These are phyloP conservation scores for Drosophila ochracea DNA, from an alignment of 2,888 invertebrate genomes.

Conservation along the genomic window DNA sequence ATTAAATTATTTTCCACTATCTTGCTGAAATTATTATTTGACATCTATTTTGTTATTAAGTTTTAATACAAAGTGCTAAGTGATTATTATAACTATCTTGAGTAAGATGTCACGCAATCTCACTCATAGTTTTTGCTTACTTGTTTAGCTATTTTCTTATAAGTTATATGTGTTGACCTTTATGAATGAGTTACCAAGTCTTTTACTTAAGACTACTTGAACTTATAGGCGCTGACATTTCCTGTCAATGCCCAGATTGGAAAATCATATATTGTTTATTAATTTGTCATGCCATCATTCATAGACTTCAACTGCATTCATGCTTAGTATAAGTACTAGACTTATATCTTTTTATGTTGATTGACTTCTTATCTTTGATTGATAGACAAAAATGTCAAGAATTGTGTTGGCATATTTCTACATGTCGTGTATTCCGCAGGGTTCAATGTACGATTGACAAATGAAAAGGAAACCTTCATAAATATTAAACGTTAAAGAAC, in stretches of 20 bases:
- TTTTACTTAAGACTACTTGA: not conserved
- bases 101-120: not conserved
- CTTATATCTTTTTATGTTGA: not conserved
- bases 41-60: too few species aligned
- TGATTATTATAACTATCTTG: not conserved
- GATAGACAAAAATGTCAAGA: not conserved
- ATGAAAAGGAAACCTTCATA: not conserved
- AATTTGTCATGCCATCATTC: too few species aligned
- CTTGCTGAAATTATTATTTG: too few species aligned
- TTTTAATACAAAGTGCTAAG: too few species aligned
- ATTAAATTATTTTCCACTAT: too few species aligned
- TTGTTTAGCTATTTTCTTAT: not conserved
- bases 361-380: not conserved
- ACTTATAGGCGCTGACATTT: not conserved
- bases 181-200: not conserved
- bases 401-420: not conserved
- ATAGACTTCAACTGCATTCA: not conserved
- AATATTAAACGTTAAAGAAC: not conserved
- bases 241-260: not conserved
- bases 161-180: not conserved
- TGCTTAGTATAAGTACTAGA: not conserved
- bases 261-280: not conserved
- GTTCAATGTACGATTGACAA: slow-evolving; percentile 18
- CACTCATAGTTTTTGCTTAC: not conserved
- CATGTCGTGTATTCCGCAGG: not conserved